Evolutionary conservation across 2,888 invertebrate genomes (phyloP).

Genomic region (Thecocarcelia acutangulata): DNA sequence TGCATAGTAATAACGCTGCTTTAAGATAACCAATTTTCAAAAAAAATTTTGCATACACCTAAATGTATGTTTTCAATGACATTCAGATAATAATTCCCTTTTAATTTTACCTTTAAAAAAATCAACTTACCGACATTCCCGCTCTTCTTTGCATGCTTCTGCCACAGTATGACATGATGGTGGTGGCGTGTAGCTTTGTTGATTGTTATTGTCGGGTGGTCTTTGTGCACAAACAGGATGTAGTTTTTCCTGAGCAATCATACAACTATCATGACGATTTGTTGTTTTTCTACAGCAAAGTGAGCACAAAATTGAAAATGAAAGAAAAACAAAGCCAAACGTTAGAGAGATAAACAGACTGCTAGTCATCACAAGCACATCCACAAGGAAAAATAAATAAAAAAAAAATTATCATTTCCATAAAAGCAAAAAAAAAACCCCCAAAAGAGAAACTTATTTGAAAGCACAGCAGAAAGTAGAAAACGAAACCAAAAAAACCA

Average conservation of each 20-base stretch:
- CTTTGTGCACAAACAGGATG: conserved; percentile 95
- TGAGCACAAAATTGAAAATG: conserved; percentile 61
- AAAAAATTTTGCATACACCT: too few relatives aligned
- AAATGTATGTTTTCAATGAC: neutral
- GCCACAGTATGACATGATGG: conserved; percentile 94
- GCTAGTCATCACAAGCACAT: conserved; percentile 17
- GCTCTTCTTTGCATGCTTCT: conserved; percentile 90
- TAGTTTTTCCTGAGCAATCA: conserved; percentile 93
- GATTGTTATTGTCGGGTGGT: conserved; percentile 84
- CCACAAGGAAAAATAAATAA: conserved; percentile 43
- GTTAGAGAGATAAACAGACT: conserved; percentile 23
- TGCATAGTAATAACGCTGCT: too few relatives aligned
- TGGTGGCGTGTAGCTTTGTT: conserved; percentile 84
- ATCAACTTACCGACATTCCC: conserved; percentile 89
- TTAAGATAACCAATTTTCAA: too few relatives aligned
- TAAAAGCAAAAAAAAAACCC: conserved; percentile 17
- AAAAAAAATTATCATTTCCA: conserved; percentile 44
- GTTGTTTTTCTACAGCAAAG: conserved; percentile 87
- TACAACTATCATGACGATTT: conserved; percentile 92
- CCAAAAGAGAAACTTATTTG: neutral
- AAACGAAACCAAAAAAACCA: conserved; percentile 34
- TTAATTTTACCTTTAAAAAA: conserved; percentile 2
- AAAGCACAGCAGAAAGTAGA: conserved; percentile 20
- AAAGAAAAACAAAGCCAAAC: conserved; percentile 21
- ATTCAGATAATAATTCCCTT: too few relatives aligned